These are phyloP conservation scores for Syngnathus acus DNA, from an alignment of 2,797 vertebrate species.

Conservation along the genomic window DNA sequence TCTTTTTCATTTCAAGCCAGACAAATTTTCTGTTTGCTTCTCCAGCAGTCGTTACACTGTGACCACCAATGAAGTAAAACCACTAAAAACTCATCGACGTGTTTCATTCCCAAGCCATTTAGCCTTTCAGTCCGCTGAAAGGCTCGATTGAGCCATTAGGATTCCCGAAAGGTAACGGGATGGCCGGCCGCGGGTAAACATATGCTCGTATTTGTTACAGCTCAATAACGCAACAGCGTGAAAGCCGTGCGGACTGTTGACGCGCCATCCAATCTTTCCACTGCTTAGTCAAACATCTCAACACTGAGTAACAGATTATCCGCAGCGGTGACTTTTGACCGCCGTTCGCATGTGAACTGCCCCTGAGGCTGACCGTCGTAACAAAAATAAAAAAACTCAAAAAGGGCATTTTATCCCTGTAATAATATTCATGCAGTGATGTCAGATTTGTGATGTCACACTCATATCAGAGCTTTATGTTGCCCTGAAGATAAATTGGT, in stretches of 20 bases:
- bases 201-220: constrained; percentile 5
- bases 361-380: background rate
- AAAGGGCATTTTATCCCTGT: no score
- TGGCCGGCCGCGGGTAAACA: background rate
- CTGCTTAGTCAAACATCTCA: background rate
- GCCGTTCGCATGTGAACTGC: background rate
- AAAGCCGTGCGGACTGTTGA: constrained; percentile 7
- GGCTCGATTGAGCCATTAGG: constrained; percentile 18
- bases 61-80: background rate
- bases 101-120: constrained; percentile 15
- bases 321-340: background rate
- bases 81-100: constrained; percentile 37
- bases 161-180: background rate
- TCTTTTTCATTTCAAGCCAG: no score
- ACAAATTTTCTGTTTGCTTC: background rate
- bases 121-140: constrained; percentile 15
- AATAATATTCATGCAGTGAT: no score
- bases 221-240: constrained; percentile 11
- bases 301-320: background rate
- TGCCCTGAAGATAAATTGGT: no score
- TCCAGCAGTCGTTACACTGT: background rate
- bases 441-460: background rate
- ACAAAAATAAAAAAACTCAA: background rate
- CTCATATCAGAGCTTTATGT: no score
- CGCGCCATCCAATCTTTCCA: background rate